Evolutionary conservation across 2,888 invertebrate species (phyloP).

Genomic region (Ethmia dodecea): DNA sequence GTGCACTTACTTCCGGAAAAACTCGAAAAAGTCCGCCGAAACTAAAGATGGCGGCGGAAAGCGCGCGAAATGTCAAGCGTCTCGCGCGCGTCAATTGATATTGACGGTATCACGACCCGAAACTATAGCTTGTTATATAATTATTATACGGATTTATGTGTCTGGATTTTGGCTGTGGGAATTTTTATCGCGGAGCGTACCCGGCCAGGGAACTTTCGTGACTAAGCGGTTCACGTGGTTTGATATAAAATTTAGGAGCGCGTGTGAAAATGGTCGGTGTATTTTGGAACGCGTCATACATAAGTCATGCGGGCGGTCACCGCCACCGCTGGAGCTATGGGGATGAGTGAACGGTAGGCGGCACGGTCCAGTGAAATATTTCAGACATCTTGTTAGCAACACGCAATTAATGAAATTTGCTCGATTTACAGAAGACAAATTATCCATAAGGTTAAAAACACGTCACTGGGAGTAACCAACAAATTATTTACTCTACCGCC

Average conservation of each 20-base stretch:
- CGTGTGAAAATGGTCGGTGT: slow-evolving; percentile 50
- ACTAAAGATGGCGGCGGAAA: slow-evolving; percentile 48
- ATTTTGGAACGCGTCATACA: slow-evolving; percentile 57
- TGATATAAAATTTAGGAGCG: slow-evolving; percentile 64
- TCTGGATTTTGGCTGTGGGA: slow-evolving; percentile 38
- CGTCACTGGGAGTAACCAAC: too few relatives aligned
- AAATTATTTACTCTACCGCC: too few relatives aligned
- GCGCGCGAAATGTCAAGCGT: slow-evolving; percentile 45
- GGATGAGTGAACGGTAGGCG: too few relatives aligned
- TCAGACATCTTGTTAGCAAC: too few relatives aligned
- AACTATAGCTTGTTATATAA: slow-evolving; percentile 23
- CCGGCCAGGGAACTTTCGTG: slow-evolving; percentile 59
- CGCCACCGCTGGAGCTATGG: slow-evolving; percentile 32
- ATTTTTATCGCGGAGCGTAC: slow-evolving; percentile 53
- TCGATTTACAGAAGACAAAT: too few relatives aligned
- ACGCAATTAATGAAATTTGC: too few relatives aligned
- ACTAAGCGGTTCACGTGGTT: slow-evolving; percentile 61
- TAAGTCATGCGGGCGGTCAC: slow-evolving; percentile 38
- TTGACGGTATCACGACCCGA: slow-evolving; percentile 19
- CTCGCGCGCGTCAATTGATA: slow-evolving; percentile 28
- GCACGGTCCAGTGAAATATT: too few relatives aligned
- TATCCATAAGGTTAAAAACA: too few relatives aligned
- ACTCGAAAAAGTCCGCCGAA: slow-evolving; percentile 35
- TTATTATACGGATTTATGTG: slow-evolving; percentile 32
- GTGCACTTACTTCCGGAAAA: slow-evolving; percentile 55